Conservation (phyloP, 1,140 invertebrate genomes). For the Cotesia chilonis region DNA sequence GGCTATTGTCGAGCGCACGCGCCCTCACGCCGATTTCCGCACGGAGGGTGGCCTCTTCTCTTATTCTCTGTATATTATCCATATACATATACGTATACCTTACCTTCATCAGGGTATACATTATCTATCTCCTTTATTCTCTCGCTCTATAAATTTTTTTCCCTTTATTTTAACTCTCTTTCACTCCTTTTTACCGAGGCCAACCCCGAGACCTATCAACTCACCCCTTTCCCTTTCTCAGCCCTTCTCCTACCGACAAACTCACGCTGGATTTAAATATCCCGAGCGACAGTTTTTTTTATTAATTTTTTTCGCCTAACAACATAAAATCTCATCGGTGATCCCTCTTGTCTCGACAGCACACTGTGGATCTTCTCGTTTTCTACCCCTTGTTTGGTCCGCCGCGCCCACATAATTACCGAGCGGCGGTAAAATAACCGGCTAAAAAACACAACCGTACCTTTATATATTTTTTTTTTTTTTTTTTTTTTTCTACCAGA, state of each 20-base stretch:
- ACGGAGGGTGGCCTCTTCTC: constrained; percentile 33
- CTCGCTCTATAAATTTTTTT: constrained; percentile 16
- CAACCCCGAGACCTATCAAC: too few relatives aligned
- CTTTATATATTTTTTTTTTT: too few relatives aligned
- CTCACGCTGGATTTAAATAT: constrained; percentile 38
- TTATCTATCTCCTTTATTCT: constrained; percentile 23
- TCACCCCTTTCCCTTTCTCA: background rate
- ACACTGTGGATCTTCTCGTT: background rate
- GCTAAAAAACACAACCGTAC: constrained; percentile 29
- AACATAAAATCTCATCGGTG: constrained; percentile 1
- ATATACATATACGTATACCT: too few relatives aligned
- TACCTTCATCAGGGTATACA: constrained; percentile 5
- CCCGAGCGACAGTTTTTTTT: constrained; percentile 26
- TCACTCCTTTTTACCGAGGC: constrained; percentile 7
- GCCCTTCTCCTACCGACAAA: background rate
- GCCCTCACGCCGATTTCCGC: constrained; percentile 42
- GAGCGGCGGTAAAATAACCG: constrained; percentile 39
- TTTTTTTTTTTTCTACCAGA: background rate
- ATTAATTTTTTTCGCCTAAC: constrained; percentile 3
- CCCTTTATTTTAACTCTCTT: constrained; percentile 2
- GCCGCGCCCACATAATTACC: constrained; percentile 47
- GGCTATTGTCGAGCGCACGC: constrained; percentile 38
- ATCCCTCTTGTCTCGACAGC: constrained; percentile 19
- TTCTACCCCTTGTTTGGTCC: constrained; percentile 43
- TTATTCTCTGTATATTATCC: constrained; percentile 16